Base-by-base conservation (phyloP, 2,888 invertebrate species). In the Drosophila sordidula region DNA sequence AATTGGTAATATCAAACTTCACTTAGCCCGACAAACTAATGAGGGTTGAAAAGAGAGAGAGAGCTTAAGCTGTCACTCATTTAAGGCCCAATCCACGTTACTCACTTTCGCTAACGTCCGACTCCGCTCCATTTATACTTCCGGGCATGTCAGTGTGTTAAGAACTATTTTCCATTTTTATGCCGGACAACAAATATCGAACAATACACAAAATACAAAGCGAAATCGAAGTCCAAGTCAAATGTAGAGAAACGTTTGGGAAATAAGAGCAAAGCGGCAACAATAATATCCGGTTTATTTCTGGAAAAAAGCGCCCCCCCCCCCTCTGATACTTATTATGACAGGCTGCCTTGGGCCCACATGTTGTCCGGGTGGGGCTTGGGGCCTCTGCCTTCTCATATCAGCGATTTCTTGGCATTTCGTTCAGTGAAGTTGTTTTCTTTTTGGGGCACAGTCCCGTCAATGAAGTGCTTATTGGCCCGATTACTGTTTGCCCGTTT, bases 211-310 rank as follows among this genome's bases (percentile, higher is more conserved):
- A 41, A 41, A 36, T 18, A 12, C n/a, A 29, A 42, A 52, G 32
- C 18, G 41, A 32, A 70, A 47, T 16, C 26, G 11, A 34, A 62
- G 62, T 65, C 25, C 14, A 65, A 55, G 47, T 49, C 52, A 62
- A 62, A 47, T 29, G 34, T 44, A 14, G 25, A 25, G 52, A 68
- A 46, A 14, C 42, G 25, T 47, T 55, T 18, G 52, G 11, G 47
- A 36, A 61, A 44, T 36, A 12, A 18, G 18, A 16, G 26, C n/a
- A 32, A 41, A 57, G 18, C 41, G 46, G 56, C 55, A 71, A 70
- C 67, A 68, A 74, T 72, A 73, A 80, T 78, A 76, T 83, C 84
- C 83, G 86, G 75, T 75, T 66, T 63, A 62, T 64, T 77, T 72
- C 47, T 46, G 61, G 52, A 59, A 51, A 59, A 51, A 26, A 16